Evolutionary conservation across 2,797 vertebrate species (phyloP).

Genomic region (Rhinatrema bivittatum): DNA sequence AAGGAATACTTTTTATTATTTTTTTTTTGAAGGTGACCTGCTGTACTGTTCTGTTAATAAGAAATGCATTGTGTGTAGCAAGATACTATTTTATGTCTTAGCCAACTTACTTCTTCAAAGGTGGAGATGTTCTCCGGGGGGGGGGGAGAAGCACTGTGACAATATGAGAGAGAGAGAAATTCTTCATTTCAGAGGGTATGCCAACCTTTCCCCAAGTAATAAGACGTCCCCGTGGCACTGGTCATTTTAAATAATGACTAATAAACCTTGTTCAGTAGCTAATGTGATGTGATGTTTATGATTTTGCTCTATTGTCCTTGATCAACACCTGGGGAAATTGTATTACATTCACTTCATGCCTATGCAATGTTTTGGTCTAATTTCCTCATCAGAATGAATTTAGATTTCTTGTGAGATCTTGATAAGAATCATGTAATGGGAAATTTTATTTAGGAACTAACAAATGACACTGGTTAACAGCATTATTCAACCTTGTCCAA

Average conservation of each 20-base stretch:
- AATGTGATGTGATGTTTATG: not conserved
- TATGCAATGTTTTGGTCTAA: constrained; percentile 3
- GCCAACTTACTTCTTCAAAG: constrained; percentile 23
- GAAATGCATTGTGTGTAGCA: constrained; percentile 29
- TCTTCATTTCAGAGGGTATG: constrained; percentile 6
- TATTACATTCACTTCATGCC: not conserved
- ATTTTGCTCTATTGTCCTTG: constrained; percentile 5
- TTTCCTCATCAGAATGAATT: constrained; percentile 12
- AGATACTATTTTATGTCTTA: constrained; percentile 41
- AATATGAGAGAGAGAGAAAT: constrained; percentile 1
- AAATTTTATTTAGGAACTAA: too few species aligned
- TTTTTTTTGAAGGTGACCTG: constrained; percentile 39
- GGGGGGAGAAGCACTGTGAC: constrained; percentile 6
- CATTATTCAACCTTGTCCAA: too few species aligned
- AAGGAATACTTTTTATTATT: constrained; percentile 1
- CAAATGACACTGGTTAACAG: too few species aligned
- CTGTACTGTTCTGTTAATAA: constrained; percentile 33
- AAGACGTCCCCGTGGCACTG: not conserved
- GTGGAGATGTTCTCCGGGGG: constrained; percentile 14
- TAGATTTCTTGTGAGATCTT: constrained; percentile 3
- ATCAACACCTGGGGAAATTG: constrained; percentile 2
- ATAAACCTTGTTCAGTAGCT: constrained; percentile 4
- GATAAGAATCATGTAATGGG: too few species aligned
- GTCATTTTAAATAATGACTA: constrained; percentile 12
- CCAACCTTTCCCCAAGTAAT: constrained; percentile 10